These are phyloP conservation scores for Hydriomena furcata DNA, from an alignment of 2,888 invertebrate species.

Conservation along the genomic window DNA sequence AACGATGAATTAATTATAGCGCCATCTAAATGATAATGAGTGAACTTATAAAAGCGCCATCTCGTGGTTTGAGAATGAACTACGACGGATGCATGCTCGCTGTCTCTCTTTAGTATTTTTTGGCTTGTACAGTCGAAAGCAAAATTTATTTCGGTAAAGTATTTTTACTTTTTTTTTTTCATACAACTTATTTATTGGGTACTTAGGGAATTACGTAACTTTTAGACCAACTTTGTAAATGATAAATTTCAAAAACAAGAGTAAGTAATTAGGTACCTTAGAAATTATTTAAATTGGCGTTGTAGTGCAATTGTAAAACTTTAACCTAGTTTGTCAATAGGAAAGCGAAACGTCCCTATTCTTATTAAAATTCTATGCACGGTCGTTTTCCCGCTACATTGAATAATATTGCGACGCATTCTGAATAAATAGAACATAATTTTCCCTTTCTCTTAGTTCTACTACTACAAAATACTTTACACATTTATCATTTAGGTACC, in stretches of 20 bases:
- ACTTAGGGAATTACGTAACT: too few relatives aligned
- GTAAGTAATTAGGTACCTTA: not conserved
- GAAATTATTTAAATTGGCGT: not conserved
- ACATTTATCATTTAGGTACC: not conserved
- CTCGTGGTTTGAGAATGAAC: slow-evolving; percentile 43
- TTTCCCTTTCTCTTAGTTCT: slow-evolving; percentile 47
- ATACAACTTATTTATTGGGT: too few relatives aligned
- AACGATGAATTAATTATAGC: slow-evolving; percentile 18
- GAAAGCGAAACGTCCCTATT: slow-evolving; percentile 49
- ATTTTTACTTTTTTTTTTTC: not conserved
- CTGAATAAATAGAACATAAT: slow-evolving; percentile 49
- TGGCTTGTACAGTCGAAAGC: slow-evolving; percentile 13
- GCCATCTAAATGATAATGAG: slow-evolving; percentile 23
- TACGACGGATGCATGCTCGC: slow-evolving; percentile 26
- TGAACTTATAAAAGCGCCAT: slow-evolving; percentile 45
- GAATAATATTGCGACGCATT: slow-evolving; percentile 58
- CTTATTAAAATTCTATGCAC: slow-evolving; percentile 56
- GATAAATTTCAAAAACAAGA: too few relatives aligned
- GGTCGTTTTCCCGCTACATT: slow-evolving; percentile 54
- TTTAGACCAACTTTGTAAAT: too few relatives aligned
- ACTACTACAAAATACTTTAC: slow-evolving; percentile 11
- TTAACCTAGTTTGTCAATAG: slow-evolving; percentile 38
- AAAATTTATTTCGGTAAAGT: not conserved
- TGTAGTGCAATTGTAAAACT: slow-evolving; percentile 8
- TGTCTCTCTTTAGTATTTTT: not conserved